Evolutionary conservation across 2,888 invertebrate species (phyloP).

Genomic region (Brassicogethes aeneus): DNA sequence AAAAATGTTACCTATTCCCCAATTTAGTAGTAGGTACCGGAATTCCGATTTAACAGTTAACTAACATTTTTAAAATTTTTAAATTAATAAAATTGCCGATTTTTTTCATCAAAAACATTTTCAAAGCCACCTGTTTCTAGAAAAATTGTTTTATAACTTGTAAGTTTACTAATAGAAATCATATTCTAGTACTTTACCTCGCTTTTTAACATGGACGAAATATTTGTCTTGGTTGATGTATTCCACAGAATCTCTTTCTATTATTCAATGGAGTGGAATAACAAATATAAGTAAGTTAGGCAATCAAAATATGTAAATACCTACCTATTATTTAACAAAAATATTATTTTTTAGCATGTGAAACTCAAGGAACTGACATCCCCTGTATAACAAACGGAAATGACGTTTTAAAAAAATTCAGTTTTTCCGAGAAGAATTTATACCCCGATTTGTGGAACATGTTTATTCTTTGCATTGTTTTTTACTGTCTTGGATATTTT

Average conservation of each 20-base stretch:
- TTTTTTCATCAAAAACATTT: no score
- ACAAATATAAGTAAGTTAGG: constrained; percentile 56
- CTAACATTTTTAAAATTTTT: no score
- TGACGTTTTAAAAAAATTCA: constrained; percentile 63
- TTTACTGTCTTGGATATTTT: constrained; percentile 62
- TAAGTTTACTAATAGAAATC: background rate
- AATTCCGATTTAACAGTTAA: no score
- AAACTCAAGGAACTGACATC: constrained; percentile 46
- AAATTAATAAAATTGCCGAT: no score
- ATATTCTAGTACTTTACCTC: constrained; percentile 54
- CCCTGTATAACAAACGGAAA: constrained; percentile 66
- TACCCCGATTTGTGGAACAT: constrained; percentile 59
- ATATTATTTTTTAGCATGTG: constrained; percentile 48
- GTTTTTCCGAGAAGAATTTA: constrained; percentile 57
- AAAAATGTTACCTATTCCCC: no score
- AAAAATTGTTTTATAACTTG: no score
- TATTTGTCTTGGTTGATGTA: constrained; percentile 82
- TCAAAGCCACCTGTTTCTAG: no score
- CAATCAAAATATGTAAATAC: no score
- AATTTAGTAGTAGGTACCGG: no score
- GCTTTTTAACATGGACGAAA: constrained; percentile 65
- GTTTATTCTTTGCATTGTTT: constrained; percentile 52
- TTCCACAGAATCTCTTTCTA: constrained; percentile 74
- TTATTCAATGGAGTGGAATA: constrained; percentile 72
- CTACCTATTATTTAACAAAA: background rate